These are phyloP conservation scores for Oceanodroma leucorhoa DNA, from an alignment of 2,797 vertebrate species.

Conservation along the genomic window DNA sequence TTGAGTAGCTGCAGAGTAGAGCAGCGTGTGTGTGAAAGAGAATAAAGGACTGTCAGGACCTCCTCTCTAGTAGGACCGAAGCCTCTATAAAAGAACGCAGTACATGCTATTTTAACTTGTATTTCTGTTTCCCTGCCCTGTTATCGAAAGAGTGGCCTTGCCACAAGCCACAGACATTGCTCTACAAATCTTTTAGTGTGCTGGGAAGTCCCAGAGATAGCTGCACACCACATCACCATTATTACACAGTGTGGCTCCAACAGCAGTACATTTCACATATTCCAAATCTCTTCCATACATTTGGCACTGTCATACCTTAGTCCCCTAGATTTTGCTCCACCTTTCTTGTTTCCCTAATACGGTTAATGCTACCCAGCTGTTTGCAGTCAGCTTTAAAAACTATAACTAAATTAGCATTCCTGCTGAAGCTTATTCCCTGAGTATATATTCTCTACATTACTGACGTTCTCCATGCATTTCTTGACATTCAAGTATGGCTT, in stretches of 20 bases:
- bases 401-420: conserved; percentile 71
- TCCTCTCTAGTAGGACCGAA: background rate
- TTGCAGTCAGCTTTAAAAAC: conserved; percentile 66
- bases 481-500: conserved; percentile 49
- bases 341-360: conserved; percentile 66
- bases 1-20: background rate
- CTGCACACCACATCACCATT: background rate
- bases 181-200: background rate
- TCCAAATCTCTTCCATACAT: conserved; percentile 73
- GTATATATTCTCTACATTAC: conserved; percentile 46
- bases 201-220: conserved; percentile 26
- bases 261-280: conserved; percentile 20
- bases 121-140: background rate
- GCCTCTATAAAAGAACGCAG: background rate
- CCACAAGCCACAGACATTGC: conserved; percentile 27
- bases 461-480: conserved; percentile 62
- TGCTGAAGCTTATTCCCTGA: conserved; percentile 63
- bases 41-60: background rate
- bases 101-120: background rate
- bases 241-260: conserved; percentile 15
- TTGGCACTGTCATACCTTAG: conserved; percentile 63
- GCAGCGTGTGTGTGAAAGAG: background rate
- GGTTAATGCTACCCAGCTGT: conserved; percentile 70
- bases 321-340: conserved; percentile 61
- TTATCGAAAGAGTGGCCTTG: background rate